Conservation (phyloP, 2,888 invertebrate genomes). For the Scaptomyza tumidula region DNA sequence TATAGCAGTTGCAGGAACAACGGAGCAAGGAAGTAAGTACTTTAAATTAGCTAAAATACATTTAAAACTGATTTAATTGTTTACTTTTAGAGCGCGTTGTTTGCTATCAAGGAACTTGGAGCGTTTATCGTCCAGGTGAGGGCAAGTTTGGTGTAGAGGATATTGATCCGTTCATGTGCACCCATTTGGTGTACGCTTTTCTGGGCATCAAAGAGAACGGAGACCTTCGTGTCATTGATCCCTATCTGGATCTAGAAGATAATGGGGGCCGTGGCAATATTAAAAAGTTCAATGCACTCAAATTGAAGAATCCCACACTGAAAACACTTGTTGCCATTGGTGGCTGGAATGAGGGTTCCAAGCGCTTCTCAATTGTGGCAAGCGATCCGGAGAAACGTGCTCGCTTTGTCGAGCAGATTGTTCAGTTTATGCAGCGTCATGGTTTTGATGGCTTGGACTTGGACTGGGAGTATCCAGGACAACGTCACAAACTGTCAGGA, state of each 20-base stretch:
- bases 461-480: constrained; percentile 87
- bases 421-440: constrained; percentile 77
- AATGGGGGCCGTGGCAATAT: constrained; percentile 86
- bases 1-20: constrained; percentile 11
- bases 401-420: constrained; percentile 71
- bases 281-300: constrained; percentile 83
- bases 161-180: constrained; percentile 89
- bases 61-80: not conserved
- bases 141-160: constrained; percentile 89
- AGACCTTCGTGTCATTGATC: constrained; percentile 86
- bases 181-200: constrained; percentile 91
- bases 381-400: constrained; percentile 78
- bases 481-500: constrained; percentile 81
- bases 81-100: constrained; percentile 86
- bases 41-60: not conserved
- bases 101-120: constrained; percentile 92
- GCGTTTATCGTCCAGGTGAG: constrained; percentile 87
- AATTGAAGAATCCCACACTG: constrained; percentile 83
- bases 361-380: constrained; percentile 85
- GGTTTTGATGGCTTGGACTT: constrained; percentile 87
- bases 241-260: constrained; percentile 88
- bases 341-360: constrained; percentile 86
- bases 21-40: constrained; percentile 32
- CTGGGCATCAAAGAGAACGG: constrained; percentile 87
- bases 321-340: constrained; percentile 84